Conservation (phyloP, 1,140 invertebrate genomes). For the Danaus plexippus region DNA sequence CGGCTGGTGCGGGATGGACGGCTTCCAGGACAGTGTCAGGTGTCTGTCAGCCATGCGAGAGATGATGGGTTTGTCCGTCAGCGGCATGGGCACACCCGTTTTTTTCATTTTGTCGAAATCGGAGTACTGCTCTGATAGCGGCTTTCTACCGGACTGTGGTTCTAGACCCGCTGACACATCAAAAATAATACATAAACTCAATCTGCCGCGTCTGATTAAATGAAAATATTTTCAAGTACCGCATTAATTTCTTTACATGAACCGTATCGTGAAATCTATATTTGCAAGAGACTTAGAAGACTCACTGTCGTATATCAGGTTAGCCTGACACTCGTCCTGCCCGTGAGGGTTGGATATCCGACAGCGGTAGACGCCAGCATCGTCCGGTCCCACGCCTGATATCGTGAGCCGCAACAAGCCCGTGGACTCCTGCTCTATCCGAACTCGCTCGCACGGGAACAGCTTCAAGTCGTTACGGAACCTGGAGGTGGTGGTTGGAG, state of each 20-base stretch:
- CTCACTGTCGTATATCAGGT: constrained; percentile 87
- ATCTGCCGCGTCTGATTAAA: neutral
- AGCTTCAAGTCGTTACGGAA: constrained; percentile 85
- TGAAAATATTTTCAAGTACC: too few species aligned
- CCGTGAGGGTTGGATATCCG: constrained; percentile 88
- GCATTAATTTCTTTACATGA: too few species aligned
- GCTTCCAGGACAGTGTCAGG: constrained; percentile 91
- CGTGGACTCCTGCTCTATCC: constrained; percentile 85
- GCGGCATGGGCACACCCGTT: constrained; percentile 84
- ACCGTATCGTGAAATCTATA: neutral
- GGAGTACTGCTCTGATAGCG: constrained; percentile 84
- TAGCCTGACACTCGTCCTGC: constrained; percentile 85
- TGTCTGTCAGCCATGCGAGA: constrained; percentile 89
- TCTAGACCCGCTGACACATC: constrained; percentile 75
- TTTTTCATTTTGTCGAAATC: constrained; percentile 88
- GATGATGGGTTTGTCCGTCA: constrained; percentile 90
- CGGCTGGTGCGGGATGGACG: constrained; percentile 86
- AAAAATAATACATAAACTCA: neutral
- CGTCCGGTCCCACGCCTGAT: constrained; percentile 79
- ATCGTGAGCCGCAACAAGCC: constrained; percentile 86
- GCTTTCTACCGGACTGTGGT: constrained; percentile 75
- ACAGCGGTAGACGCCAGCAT: constrained; percentile 87
- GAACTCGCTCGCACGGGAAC: constrained; percentile 84
- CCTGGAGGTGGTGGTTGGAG: constrained; percentile 58
- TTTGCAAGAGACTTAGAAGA: constrained; percentile 15